Base-by-base conservation (phyloP, 2,797 vertebrate genomes). In the Mallotus villosus region DNA sequence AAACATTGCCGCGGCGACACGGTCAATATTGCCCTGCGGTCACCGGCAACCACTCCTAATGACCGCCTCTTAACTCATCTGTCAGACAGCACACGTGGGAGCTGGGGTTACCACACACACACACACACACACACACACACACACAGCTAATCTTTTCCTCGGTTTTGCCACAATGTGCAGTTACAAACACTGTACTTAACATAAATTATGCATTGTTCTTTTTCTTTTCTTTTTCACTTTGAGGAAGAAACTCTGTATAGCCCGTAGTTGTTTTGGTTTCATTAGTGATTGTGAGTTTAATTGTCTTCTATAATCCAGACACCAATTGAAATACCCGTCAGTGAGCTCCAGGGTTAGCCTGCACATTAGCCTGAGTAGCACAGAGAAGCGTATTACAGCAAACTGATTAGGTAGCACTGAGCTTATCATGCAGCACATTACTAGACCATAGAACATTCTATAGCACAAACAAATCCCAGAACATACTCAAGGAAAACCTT, bases 261-360 rank as follows among this genome's bases (percentile, higher is more conserved):
- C 74, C 72, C 34, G 71, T 73, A 68, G 74, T 75, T 72, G 68
- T 79, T 75, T 70, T 71, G 19, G 25, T 76, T 79, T 73, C 73
- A 73, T 79, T 63, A 67, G 68, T 64, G 63, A 74, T 70, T 73
- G 70, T 64, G 70, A 71, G 63, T 68, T 76, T 79, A 75, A 79
- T 73, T 76, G 75, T 63, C 29, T 79, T 73, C 68, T 74, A 67
- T 76, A 73, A 73, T 73, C 71, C 59, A 64, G 62, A 60, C 12
- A 71, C 63, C 67, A 71, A 76, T 74, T 71, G 67, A 70, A 76
- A 67, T 29, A n/a, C 66, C 69, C 61, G 67, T 55, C 37, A 24
- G 68, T 37, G 46, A 67, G 16, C 57, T 58, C n/a, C 60, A 46
- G 66, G 73, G 69, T 73, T 73, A 62, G 63, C 62, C 69, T 62